These are phyloP conservation scores for Lepilemur septentrionalis DNA, from an alignment of 2,797 vertebrate genomes.

Conservation along the genomic window DNA sequence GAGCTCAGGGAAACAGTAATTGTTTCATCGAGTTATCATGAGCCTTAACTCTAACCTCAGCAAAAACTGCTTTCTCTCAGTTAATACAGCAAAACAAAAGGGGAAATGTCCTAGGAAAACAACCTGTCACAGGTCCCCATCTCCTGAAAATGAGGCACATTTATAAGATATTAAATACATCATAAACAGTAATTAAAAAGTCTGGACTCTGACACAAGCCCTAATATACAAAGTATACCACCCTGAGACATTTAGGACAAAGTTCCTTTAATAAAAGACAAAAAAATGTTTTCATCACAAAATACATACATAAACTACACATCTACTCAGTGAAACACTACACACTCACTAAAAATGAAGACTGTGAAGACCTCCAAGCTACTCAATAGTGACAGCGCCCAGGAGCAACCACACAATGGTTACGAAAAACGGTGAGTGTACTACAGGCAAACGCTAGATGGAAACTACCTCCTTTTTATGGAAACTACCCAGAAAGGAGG, in stretches of 20 bases:
- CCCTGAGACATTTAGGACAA: neutral
- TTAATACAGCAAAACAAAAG: neutral
- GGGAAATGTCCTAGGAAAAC: neutral
- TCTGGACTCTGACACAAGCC: neutral
- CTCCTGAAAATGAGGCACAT: neutral
- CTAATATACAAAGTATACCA: neutral
- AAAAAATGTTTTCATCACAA: neutral
- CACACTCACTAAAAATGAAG: neutral
- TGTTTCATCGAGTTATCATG: neutral
- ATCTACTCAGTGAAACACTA: neutral
- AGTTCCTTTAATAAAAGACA: neutral
- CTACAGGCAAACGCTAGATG: neutral
- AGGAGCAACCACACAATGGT: neutral
- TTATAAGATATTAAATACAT: neutral
- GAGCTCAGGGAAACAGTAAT: neutral
- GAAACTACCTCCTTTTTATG: neutral
- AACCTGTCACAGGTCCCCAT: neutral
- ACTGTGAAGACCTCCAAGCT: neutral
- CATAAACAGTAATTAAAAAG: neutral
- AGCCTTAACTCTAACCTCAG: neutral
- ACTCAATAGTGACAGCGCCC: neutral
- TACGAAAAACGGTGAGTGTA: neutral
- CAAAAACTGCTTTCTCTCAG: neutral
- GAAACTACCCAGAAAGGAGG: neutral
- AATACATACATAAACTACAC: neutral